phyloP scores from a whole-genome alignment of 2,113 vertebrate species.

The Athene noctua region DNA sequence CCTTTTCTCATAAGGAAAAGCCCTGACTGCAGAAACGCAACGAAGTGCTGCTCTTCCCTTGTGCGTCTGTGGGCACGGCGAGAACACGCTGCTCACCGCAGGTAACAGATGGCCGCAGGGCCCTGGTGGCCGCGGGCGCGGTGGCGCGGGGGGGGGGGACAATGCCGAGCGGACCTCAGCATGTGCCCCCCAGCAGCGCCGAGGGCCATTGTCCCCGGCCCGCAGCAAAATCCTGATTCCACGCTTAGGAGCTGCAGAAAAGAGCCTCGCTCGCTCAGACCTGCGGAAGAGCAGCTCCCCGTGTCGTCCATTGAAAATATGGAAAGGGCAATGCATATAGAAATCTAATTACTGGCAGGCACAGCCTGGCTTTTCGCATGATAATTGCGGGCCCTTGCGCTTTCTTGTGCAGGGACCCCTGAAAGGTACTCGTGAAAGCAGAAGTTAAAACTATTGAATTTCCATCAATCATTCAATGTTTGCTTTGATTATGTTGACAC shows the following conservation, averaged over 20 bases:
- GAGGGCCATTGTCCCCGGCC: neutral
- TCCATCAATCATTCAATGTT: neutral
- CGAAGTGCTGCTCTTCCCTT: neutral
- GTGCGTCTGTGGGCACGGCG: neutral
- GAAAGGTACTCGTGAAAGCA: neutral
- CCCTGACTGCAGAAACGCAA: neutral
- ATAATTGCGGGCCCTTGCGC: neutral
- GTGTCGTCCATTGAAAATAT: neutral
- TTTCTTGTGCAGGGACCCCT: slow-evolving; percentile 3
- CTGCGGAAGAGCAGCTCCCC: slow-evolving; percentile 15
- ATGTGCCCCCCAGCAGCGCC: slow-evolving; percentile 7
- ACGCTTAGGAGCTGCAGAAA: neutral
- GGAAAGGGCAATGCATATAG: slow-evolving; percentile 35
- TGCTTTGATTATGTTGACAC: neutral
- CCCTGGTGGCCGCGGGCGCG: neutral
- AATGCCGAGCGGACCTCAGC: neutral
- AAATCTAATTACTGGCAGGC: slow-evolving; percentile 23
- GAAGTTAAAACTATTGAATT: neutral
- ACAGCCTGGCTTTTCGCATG: neutral
- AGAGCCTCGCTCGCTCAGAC: neutral
- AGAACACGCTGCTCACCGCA: neutral
- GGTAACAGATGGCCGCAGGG: slow-evolving; percentile 19
- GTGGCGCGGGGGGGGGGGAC: neutral
- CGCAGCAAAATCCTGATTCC: slow-evolving; percentile 7
- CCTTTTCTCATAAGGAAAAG: neutral